Percentiles rank a stretch among this genome's conserved stretches.
phyloP scores from a whole-genome alignment of 2,113 vertebrate species.

The Phyllopteryx taeniolatus region DNA sequence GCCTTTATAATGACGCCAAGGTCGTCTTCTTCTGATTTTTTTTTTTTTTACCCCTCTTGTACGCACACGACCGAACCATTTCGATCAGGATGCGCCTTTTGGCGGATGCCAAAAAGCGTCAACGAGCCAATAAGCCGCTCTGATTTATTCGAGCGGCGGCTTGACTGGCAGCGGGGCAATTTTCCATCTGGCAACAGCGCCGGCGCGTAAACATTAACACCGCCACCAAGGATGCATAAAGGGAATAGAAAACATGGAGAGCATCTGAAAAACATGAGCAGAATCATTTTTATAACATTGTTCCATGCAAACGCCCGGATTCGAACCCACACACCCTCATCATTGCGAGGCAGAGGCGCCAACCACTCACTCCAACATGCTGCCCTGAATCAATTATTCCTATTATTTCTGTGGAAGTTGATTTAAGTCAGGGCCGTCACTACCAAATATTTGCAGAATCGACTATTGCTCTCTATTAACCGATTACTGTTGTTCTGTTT shows the following conservation, averaged over 20 bases:
- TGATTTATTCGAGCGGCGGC: constrained; percentile 1
- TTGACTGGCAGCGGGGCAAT: constrained; percentile 15
- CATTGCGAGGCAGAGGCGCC: neutral
- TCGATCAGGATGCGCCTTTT: neutral
- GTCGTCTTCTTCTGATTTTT: neutral
- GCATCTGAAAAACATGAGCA: neutral
- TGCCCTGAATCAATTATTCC: neutral
- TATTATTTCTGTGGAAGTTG: neutral
- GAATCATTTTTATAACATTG: neutral
- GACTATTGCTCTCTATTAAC: too few relatives aligned
- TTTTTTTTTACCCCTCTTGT: too few relatives aligned
- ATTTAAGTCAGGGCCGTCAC: neutral
- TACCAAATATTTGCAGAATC: too few relatives aligned
- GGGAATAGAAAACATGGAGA: neutral
- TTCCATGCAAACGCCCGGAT: neutral
- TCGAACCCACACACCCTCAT: neutral
- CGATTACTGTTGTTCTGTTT: too few relatives aligned
- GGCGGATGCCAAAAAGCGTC: neutral
- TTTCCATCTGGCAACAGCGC: constrained; percentile 31
- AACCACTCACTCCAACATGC: neutral
- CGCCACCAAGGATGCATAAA: neutral
- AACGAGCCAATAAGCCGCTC: neutral
- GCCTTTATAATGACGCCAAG: neutral
- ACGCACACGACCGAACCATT: neutral
- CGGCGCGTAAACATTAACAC: neutral